Percentiles rank a stretch among this genome's conserved stretches.
Evolutionary conservation across 2,888 invertebrate species (phyloP).

Genomic region (Clostera curtula): DNA sequence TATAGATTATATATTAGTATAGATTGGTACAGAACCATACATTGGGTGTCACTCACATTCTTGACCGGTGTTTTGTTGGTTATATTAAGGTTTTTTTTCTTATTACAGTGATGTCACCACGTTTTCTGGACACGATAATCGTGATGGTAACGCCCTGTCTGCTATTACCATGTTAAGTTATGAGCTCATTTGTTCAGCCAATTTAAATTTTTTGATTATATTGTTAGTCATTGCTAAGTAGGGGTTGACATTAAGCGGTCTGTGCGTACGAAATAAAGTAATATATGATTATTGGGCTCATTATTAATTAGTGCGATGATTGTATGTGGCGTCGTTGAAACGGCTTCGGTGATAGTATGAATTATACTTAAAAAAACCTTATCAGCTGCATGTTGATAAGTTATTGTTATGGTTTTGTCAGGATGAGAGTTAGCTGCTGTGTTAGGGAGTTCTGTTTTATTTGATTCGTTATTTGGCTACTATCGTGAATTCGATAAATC

Average conservation of each 20-base stretch:
- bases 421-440: too few relatives aligned
- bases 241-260: slow-evolving; percentile 46
- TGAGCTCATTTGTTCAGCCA: slow-evolving; percentile 54
- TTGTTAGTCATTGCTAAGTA: slow-evolving; percentile 47
- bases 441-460: too few relatives aligned
- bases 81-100: slow-evolving; percentile 49
- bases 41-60: too few relatives aligned
- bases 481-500: too few relatives aligned
- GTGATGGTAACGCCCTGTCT: slow-evolving; percentile 55
- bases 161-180: slow-evolving; percentile 50
- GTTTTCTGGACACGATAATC: slow-evolving; percentile 56
- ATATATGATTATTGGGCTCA: slow-evolving; percentile 57
- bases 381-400: too few relatives aligned
- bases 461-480: too few relatives aligned
- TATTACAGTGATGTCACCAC: slow-evolving; percentile 59
- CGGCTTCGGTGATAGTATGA: slow-evolving; percentile 11
- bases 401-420: too few relatives aligned
- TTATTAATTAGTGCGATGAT: slow-evolving; percentile 44
- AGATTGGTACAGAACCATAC: too few relatives aligned
- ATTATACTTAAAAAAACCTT: too few relatives aligned
- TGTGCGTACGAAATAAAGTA: slow-evolving; percentile 51
- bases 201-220: slow-evolving; percentile 43
- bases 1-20: too few relatives aligned
- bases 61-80: slow-evolving; percentile 45
- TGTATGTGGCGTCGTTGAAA: slow-evolving; percentile 33